These are phyloP conservation scores for Aradophagus sp. DNA, from an alignment of 1,140 invertebrate genomes.

Conservation along the genomic window DNA sequence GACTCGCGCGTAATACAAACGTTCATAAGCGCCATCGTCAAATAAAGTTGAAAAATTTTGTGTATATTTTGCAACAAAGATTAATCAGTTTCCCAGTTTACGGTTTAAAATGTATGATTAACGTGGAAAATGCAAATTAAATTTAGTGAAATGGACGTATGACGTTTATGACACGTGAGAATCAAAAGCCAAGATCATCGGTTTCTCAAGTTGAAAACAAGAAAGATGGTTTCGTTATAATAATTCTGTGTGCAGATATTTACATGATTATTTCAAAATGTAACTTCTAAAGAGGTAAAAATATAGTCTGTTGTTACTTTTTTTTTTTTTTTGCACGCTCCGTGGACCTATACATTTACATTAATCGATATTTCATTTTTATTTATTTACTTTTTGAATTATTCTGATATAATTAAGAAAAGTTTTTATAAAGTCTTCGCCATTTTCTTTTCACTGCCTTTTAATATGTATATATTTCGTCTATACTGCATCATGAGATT, in stretches of 20 bases:
- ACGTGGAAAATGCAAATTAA: no score
- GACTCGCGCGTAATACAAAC: slow-evolving; percentile 15
- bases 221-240: slow-evolving; percentile 33
- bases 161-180: no score
- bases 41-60: no score
- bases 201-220: slow-evolving; percentile 26
- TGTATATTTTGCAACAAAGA: no score
- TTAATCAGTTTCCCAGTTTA: no score
- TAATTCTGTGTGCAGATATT: slow-evolving; percentile 42
- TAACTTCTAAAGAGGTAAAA: slow-evolving; percentile 75
- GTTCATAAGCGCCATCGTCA: slow-evolving; percentile 5
- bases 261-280: slow-evolving; percentile 70
- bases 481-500: slow-evolving; percentile 52
- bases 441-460: slow-evolving; percentile 20
- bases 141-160: no score
- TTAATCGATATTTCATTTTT: slow-evolving; percentile 17
- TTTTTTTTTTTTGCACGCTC: slow-evolving; percentile 71
- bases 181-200: slow-evolving; percentile 1
- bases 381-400: slow-evolving; percentile 33
- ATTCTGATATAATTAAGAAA: slow-evolving; percentile 53
- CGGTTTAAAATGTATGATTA: no score
- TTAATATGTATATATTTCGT: slow-evolving; percentile 32
- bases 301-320: slow-evolving; percentile 75
- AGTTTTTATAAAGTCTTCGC: slow-evolving; percentile 49
- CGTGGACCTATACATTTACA: slow-evolving; percentile 68